Conservation (phyloP, 2,113 vertebrate species). For the Pseudolaguvia tuberculata region DNA sequence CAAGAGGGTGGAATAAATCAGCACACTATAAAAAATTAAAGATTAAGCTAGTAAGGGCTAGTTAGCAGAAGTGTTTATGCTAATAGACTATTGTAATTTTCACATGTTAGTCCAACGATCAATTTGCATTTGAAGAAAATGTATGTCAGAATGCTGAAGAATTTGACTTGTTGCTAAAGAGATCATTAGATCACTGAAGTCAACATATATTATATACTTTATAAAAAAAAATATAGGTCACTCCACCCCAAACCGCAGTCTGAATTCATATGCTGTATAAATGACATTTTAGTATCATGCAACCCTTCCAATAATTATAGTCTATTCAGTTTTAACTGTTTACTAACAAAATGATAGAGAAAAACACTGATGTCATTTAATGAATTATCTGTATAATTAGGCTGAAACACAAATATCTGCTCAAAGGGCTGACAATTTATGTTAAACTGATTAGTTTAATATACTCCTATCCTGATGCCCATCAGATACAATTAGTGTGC, state of each 20-base stretch:
- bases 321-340: neutral
- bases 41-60: neutral
- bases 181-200: no score
- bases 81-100: constrained; percentile 1
- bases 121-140: neutral
- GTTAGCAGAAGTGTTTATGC: constrained; percentile 4
- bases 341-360: neutral
- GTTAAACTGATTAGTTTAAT: neutral
- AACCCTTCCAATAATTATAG: neutral
- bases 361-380: neutral
- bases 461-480: neutral
- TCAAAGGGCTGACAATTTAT: neutral
- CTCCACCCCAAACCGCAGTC: neutral
- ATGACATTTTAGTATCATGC: neutral
- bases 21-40: neutral
- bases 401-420: neutral
- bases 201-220: no score
- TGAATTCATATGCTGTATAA: neutral
- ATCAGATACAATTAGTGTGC: neutral
- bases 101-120: neutral
- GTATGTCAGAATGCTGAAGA: no score
- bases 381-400: neutral
- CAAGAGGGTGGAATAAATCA: constrained; percentile 75
- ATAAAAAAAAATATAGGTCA: neutral
- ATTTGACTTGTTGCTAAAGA: no score